Evolutionary conservation across 2,113 vertebrate species (phyloP), one percentile per base, ranked within the genome.

Genomic region (Percina caprodes): DNA sequence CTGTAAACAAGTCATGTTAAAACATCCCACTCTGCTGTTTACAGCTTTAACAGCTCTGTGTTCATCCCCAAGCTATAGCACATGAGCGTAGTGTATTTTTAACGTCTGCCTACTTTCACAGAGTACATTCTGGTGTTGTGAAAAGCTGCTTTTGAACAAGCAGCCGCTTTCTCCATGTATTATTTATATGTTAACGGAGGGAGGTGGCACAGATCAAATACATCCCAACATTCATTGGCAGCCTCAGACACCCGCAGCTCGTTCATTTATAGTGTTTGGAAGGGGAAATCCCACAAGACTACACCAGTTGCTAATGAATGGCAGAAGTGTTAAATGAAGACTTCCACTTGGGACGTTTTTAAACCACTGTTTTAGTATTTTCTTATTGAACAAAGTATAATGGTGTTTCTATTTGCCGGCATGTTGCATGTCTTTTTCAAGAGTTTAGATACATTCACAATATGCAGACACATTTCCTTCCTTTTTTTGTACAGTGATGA

Each of bases 131-230:
- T 30, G 63, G 80, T 69, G 51, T 61, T 46, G 39, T 39, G 70
- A 77, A 79, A 52, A 15, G 42, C 68, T 58, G 59, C 3, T 69
- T 73, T 66, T 80, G 24, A 75, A 65, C 18, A 14, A 74, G 80
- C 70, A 58, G 24, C 30, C n/a, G 6, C 61, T 75, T 55, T 1
- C 55, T 13, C 6, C 30, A 69, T 92, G 52, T 69, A 59, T 89
- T 85, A 87, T 91, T 88, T 56, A 87, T 69, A 52, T 60, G 79
- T 62, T 66, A 48, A 72, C 1, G 2, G 56, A 30, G 59, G 61
- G 67, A 59, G 65, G 73, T 54, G 63, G 68, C 68, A 13, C 77
- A 82, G 82, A 85, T 90, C 77, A 87, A 83, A 88, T 58, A 52
- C 24, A 4, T 71, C 59, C 49, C 65, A 60, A 65, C 75, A 3